Evolutionary conservation across 2,797 vertebrate species (phyloP).

Genomic region (Acrossocheilus fasciatus): DNA sequence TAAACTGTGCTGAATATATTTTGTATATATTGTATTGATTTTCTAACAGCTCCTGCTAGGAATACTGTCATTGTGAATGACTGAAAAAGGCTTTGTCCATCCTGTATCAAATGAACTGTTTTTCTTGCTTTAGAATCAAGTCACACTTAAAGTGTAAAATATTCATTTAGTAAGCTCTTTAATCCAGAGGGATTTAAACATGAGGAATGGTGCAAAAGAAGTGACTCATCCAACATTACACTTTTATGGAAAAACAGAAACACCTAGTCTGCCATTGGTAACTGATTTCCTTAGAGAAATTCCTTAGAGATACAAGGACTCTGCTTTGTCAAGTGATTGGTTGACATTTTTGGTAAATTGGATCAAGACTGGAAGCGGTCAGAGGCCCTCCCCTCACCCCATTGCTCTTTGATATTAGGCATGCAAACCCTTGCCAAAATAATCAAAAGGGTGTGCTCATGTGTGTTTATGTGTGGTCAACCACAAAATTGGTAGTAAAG

Average conservation of each 20-base stretch:
- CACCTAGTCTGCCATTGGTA: background rate
- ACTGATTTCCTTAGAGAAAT: background rate
- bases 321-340: background rate
- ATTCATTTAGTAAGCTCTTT: background rate
- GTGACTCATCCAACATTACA: background rate
- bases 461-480: slow-evolving; percentile 11
- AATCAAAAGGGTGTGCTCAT: background rate
- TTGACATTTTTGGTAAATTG: slow-evolving; percentile 16
- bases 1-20: slow-evolving; percentile 1
- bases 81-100: background rate
- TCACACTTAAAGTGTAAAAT: background rate
- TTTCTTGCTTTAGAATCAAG: background rate
- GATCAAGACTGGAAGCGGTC: slow-evolving; percentile 8
- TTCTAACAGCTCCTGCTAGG: background rate
- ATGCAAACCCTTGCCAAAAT: slow-evolving; percentile 13
- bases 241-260: background rate
- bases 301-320: background rate
- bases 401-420: background rate
- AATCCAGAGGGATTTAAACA: background rate
- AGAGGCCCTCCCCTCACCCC: background rate
- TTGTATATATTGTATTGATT: slow-evolving; percentile 12
- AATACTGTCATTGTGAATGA: slow-evolving; percentile 11
- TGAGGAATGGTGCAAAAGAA: background rate
- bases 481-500: slow-evolving; percentile 22
- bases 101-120: background rate